Evolutionary conservation across 1,140 invertebrate species (phyloP).

Genomic region (Aphelenchoides avenae): DNA sequence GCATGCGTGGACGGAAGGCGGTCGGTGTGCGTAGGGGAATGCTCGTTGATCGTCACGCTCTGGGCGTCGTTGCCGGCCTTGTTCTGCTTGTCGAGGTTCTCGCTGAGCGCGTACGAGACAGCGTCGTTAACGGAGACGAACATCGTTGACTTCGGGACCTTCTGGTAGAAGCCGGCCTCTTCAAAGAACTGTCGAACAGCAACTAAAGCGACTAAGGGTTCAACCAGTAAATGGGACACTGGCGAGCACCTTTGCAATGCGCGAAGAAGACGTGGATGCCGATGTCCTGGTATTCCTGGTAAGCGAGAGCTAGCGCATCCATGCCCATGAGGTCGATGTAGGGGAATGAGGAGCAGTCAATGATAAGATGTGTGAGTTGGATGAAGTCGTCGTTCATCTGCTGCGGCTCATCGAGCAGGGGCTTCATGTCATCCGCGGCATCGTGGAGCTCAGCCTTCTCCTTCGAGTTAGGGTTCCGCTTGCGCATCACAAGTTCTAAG

Average conservation of each 20-base stretch:
- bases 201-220: conserved; percentile 22
- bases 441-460: background rate
- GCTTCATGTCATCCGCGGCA: too few species aligned
- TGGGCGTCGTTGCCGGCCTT: too few species aligned
- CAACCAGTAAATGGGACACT: background rate
- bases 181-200: conserved; percentile 43
- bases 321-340: conserved; percentile 62
- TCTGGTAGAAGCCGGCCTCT: conserved; percentile 32
- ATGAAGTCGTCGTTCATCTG: background rate
- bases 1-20: too few species aligned
- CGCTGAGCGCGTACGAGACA: conserved; percentile 23
- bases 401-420: background rate
- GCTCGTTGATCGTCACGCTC: too few species aligned
- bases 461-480: background rate
- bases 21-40: too few species aligned
- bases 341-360: conserved; percentile 61
- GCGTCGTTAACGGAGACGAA: conserved; percentile 35
- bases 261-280: conserved; percentile 38
- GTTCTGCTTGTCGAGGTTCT: conserved; percentile 15
- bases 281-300: conserved; percentile 29
- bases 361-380: conserved; percentile 57
- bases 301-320: conserved; percentile 58
- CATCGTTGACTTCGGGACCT: conserved; percentile 32
- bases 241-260: conserved; percentile 33
- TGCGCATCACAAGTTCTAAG: too few species aligned